A percentile compares a stretch with the other conserved stretches of the same genome.
phyloP scores from a whole-genome alignment of 2,113 vertebrate genomes.

The Coptodon bakossiorum region DNA sequence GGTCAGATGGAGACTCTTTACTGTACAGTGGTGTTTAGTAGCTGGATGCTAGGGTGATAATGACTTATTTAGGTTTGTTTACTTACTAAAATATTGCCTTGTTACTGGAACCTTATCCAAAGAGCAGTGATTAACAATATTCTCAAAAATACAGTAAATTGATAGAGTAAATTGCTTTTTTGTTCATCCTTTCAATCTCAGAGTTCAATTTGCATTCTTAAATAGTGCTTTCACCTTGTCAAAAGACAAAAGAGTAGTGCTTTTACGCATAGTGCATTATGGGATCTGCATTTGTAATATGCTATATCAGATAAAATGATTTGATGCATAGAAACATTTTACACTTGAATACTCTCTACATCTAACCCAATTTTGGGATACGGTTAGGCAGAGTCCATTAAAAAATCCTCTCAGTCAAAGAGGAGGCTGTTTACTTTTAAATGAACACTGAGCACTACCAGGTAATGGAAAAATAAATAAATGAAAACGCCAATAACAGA shows the following conservation, averaged over 20 bases:
- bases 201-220: constrained; percentile 23
- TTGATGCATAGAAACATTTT: constrained; percentile 36
- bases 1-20: neutral
- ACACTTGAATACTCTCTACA: constrained; percentile 26
- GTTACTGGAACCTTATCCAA: neutral
- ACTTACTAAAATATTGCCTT: neutral
- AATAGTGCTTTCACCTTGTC: constrained; percentile 8
- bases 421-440: constrained; percentile 26
- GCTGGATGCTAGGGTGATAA: neutral
- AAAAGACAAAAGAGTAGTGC: neutral
- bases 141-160: neutral
- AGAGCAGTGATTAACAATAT: neutral
- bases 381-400: constrained; percentile 39
- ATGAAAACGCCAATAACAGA: constrained; percentile 14
- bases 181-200: neutral
- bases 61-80: constrained; percentile 17
- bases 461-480: constrained; percentile 61
- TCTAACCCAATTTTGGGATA: constrained; percentile 35
- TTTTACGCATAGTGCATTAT: constrained; percentile 31
- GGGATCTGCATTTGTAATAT: constrained; percentile 15
- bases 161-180: neutral
- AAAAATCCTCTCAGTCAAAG: constrained; percentile 17
- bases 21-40: neutral
- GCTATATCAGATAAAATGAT: constrained; percentile 20
- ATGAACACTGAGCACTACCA: constrained; percentile 14